Percentiles rank a stretch among this genome's conserved stretches.
Evolutionary conservation across 92 coral and sea anemone species (phyloP).

Genomic region (Heliopora coerulea): DNA sequence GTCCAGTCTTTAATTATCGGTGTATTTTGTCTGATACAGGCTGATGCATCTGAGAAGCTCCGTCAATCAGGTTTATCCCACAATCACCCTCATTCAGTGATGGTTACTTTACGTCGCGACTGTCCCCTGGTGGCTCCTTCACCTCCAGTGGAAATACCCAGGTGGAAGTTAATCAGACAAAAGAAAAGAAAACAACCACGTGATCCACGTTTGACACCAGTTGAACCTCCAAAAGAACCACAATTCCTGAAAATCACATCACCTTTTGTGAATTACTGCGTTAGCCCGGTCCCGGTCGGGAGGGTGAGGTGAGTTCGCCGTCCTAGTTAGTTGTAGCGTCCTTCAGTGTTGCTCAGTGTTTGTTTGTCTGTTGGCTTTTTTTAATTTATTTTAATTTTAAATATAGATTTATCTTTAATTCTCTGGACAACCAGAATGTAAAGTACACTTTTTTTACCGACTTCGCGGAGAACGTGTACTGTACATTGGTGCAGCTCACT

Average conservation of each 20-base stretch:
- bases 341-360: too few species aligned
- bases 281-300: constrained; percentile 95
- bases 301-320: constrained; percentile 86
- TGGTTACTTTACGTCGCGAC: constrained; percentile 82
- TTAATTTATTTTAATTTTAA: too few species aligned
- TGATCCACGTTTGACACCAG: constrained; percentile 84
- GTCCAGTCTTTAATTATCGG: too few species aligned
- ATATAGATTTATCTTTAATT: too few species aligned
- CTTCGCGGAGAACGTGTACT: too few species aligned
- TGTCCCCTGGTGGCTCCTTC: constrained; percentile 97
- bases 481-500: too few species aligned
- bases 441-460: too few species aligned
- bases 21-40: constrained; percentile 51
- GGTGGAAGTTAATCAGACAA: constrained; percentile 97
- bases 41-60: constrained; percentile 98
- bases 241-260: constrained; percentile 91
- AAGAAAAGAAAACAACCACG: constrained; percentile 85
- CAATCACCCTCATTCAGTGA: constrained; percentile 90
- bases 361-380: too few species aligned
- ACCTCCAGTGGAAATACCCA: constrained; percentile 92
- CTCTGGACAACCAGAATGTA: too few species aligned
- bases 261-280: constrained; percentile 89
- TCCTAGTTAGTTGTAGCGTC: too few species aligned
- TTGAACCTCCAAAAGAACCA: constrained; percentile 95
- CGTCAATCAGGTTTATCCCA: constrained; percentile 95